A percentile compares a stretch with the other conserved stretches of the same genome.
These are phyloP conservation scores for Pocillopora damicornis DNA, from an alignment of 64 coral and sea anemone genomes.

Conservation along the genomic window DNA sequence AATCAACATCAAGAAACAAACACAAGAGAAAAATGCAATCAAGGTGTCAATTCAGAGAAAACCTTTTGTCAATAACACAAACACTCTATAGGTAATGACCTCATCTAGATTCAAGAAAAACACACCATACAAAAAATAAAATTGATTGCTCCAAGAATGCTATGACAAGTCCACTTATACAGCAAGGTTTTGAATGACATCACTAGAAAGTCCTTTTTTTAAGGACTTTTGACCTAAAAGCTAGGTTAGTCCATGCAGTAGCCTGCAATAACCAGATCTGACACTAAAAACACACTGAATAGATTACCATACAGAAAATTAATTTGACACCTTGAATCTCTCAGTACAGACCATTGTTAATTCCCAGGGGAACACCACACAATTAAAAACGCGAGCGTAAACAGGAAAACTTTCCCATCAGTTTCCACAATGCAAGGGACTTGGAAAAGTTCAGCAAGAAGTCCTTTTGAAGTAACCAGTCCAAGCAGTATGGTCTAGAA, in stretches of 20 bases:
- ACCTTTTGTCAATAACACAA: background rate
- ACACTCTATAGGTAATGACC: background rate
- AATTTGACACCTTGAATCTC: background rate
- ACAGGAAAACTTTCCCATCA: too few relatives aligned
- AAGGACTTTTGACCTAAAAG: too few relatives aligned
- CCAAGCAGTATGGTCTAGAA: too few relatives aligned
- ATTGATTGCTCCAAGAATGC: background rate
- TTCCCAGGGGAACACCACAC: background rate
- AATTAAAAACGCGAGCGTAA: background rate
- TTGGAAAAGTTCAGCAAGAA: too few relatives aligned
- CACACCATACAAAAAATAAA: background rate
- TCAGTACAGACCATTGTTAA: background rate
- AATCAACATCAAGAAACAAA: background rate
- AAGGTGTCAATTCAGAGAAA: background rate
- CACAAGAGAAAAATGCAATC: background rate
- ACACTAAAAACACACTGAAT: background rate
- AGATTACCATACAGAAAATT: background rate
- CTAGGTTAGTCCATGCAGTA: background rate
- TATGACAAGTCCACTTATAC: background rate
- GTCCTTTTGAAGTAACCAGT: too few relatives aligned
- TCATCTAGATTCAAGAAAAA: slow-evolving; percentile 2
- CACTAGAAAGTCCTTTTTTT: too few relatives aligned
- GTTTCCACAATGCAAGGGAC: too few relatives aligned
- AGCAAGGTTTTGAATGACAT: background rate
- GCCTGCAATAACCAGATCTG: background rate